phyloP scores from a whole-genome alignment of 2,797 vertebrate species.

The Phoeniculus purpureus region DNA sequence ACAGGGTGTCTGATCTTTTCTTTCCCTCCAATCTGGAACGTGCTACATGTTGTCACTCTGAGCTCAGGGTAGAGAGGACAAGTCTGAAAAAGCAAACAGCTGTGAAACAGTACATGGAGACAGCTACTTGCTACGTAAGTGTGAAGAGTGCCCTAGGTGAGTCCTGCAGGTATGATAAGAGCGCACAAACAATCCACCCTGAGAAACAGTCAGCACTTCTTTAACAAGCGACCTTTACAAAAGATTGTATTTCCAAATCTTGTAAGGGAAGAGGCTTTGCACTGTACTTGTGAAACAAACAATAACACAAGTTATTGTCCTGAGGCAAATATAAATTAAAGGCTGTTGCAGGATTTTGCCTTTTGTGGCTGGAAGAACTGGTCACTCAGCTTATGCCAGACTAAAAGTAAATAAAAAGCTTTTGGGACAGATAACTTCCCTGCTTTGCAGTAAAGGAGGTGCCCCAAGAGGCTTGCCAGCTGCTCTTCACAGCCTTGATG shows the following conservation, averaged over 20 bases:
- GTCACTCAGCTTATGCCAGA: neutral
- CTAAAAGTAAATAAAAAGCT: neutral
- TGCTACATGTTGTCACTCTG: neutral
- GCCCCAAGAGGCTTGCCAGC: neutral
- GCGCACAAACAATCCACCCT: neutral
- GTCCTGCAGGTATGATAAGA: neutral
- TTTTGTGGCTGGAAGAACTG: slow-evolving; percentile 34
- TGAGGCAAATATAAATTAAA: neutral
- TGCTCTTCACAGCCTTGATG: neutral
- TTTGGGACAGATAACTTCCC: neutral
- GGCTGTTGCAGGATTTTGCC: neutral
- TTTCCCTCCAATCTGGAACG: neutral
- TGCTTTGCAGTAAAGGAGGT: neutral
- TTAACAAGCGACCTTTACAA: neutral
- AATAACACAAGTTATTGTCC: neutral
- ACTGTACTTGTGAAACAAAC: neutral
- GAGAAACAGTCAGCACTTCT: neutral
- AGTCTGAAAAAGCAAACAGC: neutral
- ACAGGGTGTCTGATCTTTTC: neutral
- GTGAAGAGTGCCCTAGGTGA: neutral
- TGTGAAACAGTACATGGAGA: neutral
- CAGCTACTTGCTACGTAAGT: rapidly evolving
- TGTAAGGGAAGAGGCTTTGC: neutral
- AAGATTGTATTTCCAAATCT: neutral
- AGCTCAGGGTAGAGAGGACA: neutral